Conservation (phyloP, 1,140 invertebrate species). For the Neodiprion virginianus region DNA sequence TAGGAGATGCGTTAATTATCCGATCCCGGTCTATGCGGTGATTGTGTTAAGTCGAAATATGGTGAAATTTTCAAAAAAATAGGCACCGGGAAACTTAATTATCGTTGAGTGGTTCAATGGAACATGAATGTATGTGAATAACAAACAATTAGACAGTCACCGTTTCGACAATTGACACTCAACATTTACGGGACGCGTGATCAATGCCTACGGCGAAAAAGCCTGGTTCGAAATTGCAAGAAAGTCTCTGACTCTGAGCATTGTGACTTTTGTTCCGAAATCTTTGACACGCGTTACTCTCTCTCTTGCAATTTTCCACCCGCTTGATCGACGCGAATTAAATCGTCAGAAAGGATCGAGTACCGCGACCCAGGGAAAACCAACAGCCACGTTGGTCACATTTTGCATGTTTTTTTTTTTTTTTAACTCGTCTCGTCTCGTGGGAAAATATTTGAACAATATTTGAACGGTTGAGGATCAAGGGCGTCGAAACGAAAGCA, state of each 20-base stretch:
- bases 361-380: too few relatives aligned
- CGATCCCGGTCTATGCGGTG: neutral
- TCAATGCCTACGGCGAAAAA: neutral
- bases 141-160: constrained; percentile 49
- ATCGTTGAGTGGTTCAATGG: constrained; percentile 16
- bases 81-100: constrained; percentile 33
- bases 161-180: constrained; percentile 50
- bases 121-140: neutral
- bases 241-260: neutral
- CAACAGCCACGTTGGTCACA: too few relatives aligned
- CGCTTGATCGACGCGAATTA: too few relatives aligned
- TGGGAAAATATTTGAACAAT: neutral
- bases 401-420: too few relatives aligned
- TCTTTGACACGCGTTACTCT: too few relatives aligned
- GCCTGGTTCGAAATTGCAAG: neutral
- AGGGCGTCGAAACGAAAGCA: neutral
- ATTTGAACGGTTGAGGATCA: neutral
- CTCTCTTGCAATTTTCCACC: too few relatives aligned
- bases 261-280: too few relatives aligned
- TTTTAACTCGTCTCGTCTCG: neutral
- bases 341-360: too few relatives aligned
- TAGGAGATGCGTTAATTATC: neutral
- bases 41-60: neutral
- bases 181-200: constrained; percentile 21
- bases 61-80: neutral